These are phyloP conservation scores for Acipenser ruthenus DNA, from an alignment of 2,797 vertebrate species.

Conservation along the genomic window DNA sequence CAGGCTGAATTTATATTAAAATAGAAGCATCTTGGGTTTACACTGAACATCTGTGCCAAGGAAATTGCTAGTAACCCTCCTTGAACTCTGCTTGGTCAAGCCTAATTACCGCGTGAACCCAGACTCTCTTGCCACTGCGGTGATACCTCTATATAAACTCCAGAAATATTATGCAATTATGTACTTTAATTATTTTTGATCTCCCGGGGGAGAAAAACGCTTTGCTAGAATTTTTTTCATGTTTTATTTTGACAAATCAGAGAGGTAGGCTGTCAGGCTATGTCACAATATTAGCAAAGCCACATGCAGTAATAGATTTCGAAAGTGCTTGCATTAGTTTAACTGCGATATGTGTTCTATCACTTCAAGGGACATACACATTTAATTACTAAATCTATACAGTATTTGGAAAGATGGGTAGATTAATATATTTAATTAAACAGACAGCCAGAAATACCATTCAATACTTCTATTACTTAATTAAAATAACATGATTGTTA, in stretches of 20 bases:
- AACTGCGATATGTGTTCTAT: background rate
- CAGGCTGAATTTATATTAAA: too few relatives aligned
- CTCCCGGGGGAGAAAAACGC: slow-evolving; percentile 19
- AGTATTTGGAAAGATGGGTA: too few relatives aligned
- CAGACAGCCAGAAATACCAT: too few relatives aligned
- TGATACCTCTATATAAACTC: background rate
- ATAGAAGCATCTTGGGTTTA: too few relatives aligned
- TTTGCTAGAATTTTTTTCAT: slow-evolving; percentile 20
- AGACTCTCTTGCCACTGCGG: background rate
- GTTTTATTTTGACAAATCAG: slow-evolving; percentile 2
- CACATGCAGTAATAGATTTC: background rate
- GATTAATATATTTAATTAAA: too few relatives aligned
- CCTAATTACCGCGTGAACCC: slow-evolving; percentile 20
- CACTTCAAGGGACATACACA: too few relatives aligned
- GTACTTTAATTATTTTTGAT: slow-evolving; percentile 25
- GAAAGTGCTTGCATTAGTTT: background rate
- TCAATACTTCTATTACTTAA: too few relatives aligned
- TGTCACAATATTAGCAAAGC: background rate
- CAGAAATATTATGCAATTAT: slow-evolving; percentile 21
- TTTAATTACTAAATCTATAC: too few relatives aligned
- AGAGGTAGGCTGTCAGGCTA: background rate
- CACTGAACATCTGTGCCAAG: background rate
- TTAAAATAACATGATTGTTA: too few relatives aligned
- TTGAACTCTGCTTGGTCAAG: slow-evolving; percentile 20
- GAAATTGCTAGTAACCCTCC: slow-evolving; percentile 22